phyloP scores from a whole-genome alignment of 1,140 invertebrate species.

The Heterodera carotae region DNA sequence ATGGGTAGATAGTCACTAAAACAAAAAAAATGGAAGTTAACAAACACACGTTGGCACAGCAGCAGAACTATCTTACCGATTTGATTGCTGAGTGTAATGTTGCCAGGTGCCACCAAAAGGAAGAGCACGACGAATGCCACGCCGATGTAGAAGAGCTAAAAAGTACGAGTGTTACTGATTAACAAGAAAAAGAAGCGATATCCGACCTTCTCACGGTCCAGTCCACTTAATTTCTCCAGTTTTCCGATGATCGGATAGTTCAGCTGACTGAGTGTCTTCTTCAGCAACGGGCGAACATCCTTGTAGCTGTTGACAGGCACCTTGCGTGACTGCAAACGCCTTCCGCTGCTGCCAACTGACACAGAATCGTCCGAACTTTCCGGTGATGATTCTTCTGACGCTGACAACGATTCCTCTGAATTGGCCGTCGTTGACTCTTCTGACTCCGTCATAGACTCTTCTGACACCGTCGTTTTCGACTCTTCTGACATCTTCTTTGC shows the following conservation, averaged over 20 bases:
- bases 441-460: no score
- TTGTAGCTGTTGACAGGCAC: not conserved
- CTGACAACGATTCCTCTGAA: no score
- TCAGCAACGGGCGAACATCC: not conserved
- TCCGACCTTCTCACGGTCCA: not conserved
- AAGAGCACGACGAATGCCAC: not conserved
- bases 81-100: not conserved
- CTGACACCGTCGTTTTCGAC: no score
- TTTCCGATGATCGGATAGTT: not conserved
- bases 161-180: not conserved
- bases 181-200: not conserved
- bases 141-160: not conserved
- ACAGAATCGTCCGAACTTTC: no score
- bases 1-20: not conserved
- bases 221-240: not conserved
- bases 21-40: not conserved
- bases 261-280: not conserved
- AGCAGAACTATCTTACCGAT: no score
- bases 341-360: no score
- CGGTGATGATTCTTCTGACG: not conserved
- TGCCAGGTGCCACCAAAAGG: not conserved
- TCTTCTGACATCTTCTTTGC: no score
- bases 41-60: no score
- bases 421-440: no score
- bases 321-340: not conserved